A percentile compares a stretch with the other conserved stretches of the same genome.
Evolutionary conservation across 1,140 invertebrate genomes (phyloP).

Genomic region (Drosophila paulistorum): DNA sequence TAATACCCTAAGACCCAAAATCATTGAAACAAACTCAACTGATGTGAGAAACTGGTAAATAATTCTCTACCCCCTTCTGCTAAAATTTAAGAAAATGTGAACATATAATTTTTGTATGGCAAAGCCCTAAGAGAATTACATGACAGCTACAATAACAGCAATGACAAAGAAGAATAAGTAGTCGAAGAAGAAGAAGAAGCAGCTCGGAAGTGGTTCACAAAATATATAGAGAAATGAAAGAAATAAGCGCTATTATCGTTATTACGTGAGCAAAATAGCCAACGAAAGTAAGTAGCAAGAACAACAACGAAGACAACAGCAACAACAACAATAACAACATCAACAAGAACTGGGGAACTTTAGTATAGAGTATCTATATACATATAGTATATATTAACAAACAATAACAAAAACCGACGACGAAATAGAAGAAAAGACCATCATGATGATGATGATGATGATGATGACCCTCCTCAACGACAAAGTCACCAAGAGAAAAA

Average conservation of each 20-base stretch:
- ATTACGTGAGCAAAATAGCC: constrained; percentile 62
- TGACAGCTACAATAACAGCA: constrained; percentile 42
- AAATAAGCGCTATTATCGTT: constrained; percentile 66
- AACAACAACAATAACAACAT: not conserved
- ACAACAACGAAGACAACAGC: constrained; percentile 7
- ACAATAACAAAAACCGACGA: constrained; percentile 39
- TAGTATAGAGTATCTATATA: constrained; percentile 4
- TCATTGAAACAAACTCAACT: not conserved
- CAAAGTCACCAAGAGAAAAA: constrained; percentile 1
- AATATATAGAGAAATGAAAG: constrained; percentile 58
- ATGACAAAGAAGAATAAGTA: constrained; percentile 25
- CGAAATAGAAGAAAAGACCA: constrained; percentile 16
- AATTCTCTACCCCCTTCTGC: constrained; percentile 1
- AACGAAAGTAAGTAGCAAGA: constrained; percentile 27
- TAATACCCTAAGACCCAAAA: not conserved
- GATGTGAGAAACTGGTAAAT: not conserved
- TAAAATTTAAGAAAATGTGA: constrained; percentile 1
- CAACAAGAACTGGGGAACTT: constrained; percentile 21
- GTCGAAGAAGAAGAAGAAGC: not conserved
- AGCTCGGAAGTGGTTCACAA: constrained; percentile 54
- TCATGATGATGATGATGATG: constrained; percentile 34
- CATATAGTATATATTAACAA: constrained; percentile 61
- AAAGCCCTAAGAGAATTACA: constrained; percentile 59
- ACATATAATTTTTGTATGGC: constrained; percentile 44
- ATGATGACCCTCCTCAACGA: constrained; percentile 5